Base-by-base conservation (phyloP, 2,797 vertebrate species). In the Gymnothorax javanicus region DNA sequence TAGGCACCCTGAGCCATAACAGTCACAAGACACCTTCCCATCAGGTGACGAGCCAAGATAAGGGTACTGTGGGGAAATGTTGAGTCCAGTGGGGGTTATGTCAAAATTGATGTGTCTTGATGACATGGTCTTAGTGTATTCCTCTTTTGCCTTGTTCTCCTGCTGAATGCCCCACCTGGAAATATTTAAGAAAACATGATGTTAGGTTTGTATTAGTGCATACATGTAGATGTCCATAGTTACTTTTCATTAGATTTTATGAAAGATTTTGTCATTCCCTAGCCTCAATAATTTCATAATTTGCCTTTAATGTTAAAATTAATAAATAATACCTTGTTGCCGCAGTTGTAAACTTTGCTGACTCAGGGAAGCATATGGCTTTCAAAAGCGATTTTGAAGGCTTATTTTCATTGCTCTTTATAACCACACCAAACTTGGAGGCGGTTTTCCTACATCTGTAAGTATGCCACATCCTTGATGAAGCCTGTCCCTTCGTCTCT, bases 141-240 rank as follows among this genome's bases (percentile, higher is more conserved):
- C 57, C 82, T 85, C 64, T 50, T 85, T 85, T 71, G 84, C 84
- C 64, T 54, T 85, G 84, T 60, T 71, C 84, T 69, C 84, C 50
- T 85, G 84, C 62, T 71, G 84, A 85, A 85, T 69, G 43, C 64
- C 62, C 84, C 84, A 85, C 33, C 58, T 71, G 43, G 64, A 85
- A 71, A 85, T 85, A 85, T 84, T 84, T 50, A 50, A 69, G 69
- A 85, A 71, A 85, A 73, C 84, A 85, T n/a, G n/a, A n/a, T n/a
- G n/a, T n/a, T n/a, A n/a, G n/a, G n/a, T n/a, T n/a, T n/a, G n/a
- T n/a, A n/a, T n/a, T n/a, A n/a, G n/a, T n/a, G n/a, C 69, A 85
- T 85, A 71, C 69, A 85, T 85, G 71, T 73, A 69, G 60, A 85
- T 71, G 54, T 85, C 64, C 60, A 84, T 84, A 84, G 64, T 84